Evolutionary conservation across 2,797 vertebrate species (phyloP).

Genomic region (Gymnothorax javanicus): DNA sequence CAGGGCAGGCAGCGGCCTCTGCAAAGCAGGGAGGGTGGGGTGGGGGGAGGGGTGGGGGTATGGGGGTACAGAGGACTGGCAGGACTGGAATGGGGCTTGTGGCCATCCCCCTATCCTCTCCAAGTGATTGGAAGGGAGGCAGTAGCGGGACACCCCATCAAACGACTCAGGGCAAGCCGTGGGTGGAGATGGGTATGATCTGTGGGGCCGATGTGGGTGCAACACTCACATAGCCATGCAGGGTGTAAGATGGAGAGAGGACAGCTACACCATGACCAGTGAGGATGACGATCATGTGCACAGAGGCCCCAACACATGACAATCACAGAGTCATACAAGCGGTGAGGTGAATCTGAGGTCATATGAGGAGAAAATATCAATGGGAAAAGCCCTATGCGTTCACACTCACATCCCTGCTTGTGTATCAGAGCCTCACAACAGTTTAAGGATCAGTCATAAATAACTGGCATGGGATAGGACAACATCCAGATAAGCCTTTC

Average conservation of each 20-base stretch:
- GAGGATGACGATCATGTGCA: background rate
- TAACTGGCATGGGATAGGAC: background rate
- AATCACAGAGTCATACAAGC: slow-evolving; percentile 14
- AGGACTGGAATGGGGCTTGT: slow-evolving; percentile 26
- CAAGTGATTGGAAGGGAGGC: slow-evolving; percentile 19
- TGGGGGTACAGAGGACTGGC: slow-evolving; percentile 41
- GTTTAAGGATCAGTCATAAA: slow-evolving; percentile 12
- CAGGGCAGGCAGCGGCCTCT: slow-evolving; percentile 73
- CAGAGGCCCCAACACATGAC: background rate
- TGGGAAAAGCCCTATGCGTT: background rate
- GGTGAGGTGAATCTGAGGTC: slow-evolving; percentile 18
- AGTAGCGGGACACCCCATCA: slow-evolving; percentile 35
- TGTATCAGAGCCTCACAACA: background rate
- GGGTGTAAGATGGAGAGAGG: slow-evolving; percentile 50
- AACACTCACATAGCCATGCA: slow-evolving; percentile 59
- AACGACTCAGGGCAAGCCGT: slow-evolving; percentile 20
- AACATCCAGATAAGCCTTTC: background rate
- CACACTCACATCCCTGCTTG: background rate
- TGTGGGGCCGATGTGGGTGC: slow-evolving; percentile 35
- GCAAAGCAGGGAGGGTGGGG: slow-evolving; percentile 64
- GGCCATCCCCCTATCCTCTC: background rate
- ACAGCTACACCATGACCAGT: slow-evolving; percentile 22
- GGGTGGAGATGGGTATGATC: slow-evolving; percentile 32
- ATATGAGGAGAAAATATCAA: background rate
- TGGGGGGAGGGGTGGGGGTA: slow-evolving; percentile 57